phyloP scores from a whole-genome alignment of 2,113 vertebrate species.

The Blennius ocellaris region DNA sequence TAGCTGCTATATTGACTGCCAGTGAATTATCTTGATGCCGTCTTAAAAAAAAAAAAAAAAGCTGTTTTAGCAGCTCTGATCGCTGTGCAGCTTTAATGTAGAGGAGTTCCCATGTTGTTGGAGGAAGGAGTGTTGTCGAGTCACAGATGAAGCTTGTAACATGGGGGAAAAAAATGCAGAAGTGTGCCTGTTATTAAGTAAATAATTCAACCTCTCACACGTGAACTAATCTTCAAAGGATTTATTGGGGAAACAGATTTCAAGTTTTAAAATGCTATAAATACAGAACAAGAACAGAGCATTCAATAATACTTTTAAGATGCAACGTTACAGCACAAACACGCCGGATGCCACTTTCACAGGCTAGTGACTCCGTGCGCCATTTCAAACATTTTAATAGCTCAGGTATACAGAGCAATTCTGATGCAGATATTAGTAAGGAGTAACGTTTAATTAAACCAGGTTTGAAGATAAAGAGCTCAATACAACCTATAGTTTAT shows the following conservation, averaged over 20 bases:
- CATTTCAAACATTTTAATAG: conserved; percentile 66
- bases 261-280: conserved; percentile 69
- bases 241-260: conserved; percentile 75
- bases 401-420: conserved; percentile 69
- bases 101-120: conserved; percentile 33
- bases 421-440: conserved; percentile 80
- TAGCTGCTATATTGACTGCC: conserved; percentile 65
- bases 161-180: conserved; percentile 42
- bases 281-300: conserved; percentile 47
- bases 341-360: conserved; percentile 58
- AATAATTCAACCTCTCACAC: conserved; percentile 64
- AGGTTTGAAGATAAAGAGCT: conserved; percentile 79
- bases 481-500: conserved; percentile 81
- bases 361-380: conserved; percentile 49
- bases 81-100: conserved; percentile 47
- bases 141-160: conserved; percentile 42
- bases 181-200: conserved; percentile 44
- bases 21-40: conserved; percentile 72
- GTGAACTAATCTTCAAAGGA: conserved; percentile 65
- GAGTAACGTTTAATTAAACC: conserved; percentile 83
- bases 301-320: conserved; percentile 50
- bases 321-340: conserved; percentile 51
- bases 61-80: conserved; percentile 61
- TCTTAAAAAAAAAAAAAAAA: conserved; percentile 49
- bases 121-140: conserved; percentile 12